Conservation (phyloP, 2,797 vertebrate species). For the Malacoraja senta region DNA sequence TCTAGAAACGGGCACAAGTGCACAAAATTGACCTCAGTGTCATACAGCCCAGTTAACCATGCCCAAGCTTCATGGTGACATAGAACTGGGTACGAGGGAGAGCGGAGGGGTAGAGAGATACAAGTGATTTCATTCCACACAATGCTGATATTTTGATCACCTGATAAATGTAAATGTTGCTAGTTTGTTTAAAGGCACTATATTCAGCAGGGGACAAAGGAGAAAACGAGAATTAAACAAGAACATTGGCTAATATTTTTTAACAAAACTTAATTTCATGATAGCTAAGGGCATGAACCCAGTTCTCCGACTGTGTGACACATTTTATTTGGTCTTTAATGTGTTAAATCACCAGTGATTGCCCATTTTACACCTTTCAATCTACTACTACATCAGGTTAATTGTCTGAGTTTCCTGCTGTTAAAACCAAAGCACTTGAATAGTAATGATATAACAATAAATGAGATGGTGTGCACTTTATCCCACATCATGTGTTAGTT, state of each 20-base stretch:
- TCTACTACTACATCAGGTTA: background rate
- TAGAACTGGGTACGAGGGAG: background rate
- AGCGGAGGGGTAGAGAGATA: background rate
- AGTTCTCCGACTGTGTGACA: background rate
- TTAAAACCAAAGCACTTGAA: background rate
- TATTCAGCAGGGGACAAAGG: background rate
- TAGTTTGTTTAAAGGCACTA: background rate
- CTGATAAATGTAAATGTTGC: background rate
- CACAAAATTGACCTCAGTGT: background rate
- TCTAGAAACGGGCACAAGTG: background rate
- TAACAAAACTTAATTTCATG: background rate
- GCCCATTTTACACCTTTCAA: background rate
- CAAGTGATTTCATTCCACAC: background rate
- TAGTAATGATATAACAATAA: background rate
- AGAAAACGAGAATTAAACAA: background rate
- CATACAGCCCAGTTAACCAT: background rate
- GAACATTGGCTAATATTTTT: background rate
- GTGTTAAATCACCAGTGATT: background rate
- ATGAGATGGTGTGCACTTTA: background rate
- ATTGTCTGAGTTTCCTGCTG: background rate
- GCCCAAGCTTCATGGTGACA: background rate
- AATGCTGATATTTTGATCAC: background rate
- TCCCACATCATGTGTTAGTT: background rate
- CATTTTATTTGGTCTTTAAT: background rate
- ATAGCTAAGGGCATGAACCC: background rate